phyloP scores from a whole-genome alignment of 2,113 vertebrate species.

The Lepus timidus region DNA sequence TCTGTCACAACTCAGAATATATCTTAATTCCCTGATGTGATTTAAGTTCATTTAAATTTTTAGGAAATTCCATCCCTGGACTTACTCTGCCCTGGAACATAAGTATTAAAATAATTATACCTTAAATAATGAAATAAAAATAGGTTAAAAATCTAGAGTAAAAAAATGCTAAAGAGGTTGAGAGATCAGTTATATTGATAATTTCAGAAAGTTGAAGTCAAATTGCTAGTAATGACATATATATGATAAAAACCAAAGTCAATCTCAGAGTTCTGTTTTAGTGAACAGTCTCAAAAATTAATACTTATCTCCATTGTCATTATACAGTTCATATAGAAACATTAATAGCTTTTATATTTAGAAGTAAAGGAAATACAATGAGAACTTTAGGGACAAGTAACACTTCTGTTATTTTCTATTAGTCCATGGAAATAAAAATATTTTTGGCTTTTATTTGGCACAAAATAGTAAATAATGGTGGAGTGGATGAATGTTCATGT shows the following conservation, averaged over 20 bases:
- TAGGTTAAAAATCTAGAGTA: background rate
- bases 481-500: background rate
- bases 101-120: slow-evolving; percentile 1
- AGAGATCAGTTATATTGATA: background rate
- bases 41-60: slow-evolving; percentile 20
- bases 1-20: background rate
- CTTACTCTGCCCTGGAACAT: slow-evolving; percentile 27
- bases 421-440: background rate
- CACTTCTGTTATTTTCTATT: background rate
- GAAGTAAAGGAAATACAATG: background rate
- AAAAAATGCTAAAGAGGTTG: background rate
- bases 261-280: slow-evolving; percentile 5
- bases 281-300: slow-evolving; percentile 4
- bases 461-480: background rate
- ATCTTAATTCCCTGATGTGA: slow-evolving; percentile 5
- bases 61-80: background rate
- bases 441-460: background rate
- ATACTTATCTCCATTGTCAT: background rate
- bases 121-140: background rate
- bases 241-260: background rate
- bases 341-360: background rate
- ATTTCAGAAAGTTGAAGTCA: slow-evolving; percentile 47
- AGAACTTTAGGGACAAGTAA: background rate
- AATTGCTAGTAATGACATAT: background rate
- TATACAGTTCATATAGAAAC: background rate